These are phyloP conservation scores for Geotrupes spiniger DNA, from an alignment of 2,888 invertebrate genomes.

Conservation along the genomic window DNA sequence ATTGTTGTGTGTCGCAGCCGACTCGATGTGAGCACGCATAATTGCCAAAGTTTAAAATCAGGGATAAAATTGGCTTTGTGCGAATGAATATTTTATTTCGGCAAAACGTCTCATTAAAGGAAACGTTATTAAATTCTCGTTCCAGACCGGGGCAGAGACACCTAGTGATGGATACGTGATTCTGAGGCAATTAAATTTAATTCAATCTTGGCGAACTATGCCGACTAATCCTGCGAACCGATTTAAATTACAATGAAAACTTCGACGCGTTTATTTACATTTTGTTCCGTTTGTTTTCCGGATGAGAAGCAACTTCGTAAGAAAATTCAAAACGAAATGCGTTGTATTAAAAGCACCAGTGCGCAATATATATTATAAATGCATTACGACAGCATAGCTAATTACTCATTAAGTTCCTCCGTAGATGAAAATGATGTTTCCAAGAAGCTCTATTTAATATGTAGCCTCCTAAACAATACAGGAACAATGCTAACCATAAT, in stretches of 20 bases:
- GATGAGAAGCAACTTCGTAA: no score
- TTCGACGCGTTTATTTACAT: neutral
- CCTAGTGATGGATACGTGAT: conserved; percentile 27
- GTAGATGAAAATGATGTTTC: no score
- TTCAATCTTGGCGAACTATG: conserved; percentile 10
- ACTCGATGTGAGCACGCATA: conserved; percentile 48
- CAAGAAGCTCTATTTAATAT: no score
- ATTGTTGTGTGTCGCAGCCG: conserved; percentile 44
- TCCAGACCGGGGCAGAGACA: conserved; percentile 38
- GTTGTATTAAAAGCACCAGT: no score
- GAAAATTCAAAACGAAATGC: no score
- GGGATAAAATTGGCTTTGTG: conserved; percentile 48
- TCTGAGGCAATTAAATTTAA: conserved; percentile 26
- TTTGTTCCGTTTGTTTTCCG: no score
- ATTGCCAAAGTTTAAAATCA: conserved; percentile 48
- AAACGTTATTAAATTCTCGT: conserved; percentile 44
- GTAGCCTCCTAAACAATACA: no score
- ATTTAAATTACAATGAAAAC: conserved; percentile 3
- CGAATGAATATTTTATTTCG: conserved; percentile 50
- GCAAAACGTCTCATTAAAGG: conserved; percentile 40
- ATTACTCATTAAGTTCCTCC: no score
- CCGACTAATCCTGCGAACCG: conserved; percentile 18
- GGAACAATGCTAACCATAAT: no score
- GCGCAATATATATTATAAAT: no score
- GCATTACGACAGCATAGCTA: no score